A percentile compares a stretch with the other conserved stretches of the same genome.
Evolutionary conservation across 2,888 invertebrate genomes (phyloP).

Genomic region (Diabrotica balteata): DNA sequence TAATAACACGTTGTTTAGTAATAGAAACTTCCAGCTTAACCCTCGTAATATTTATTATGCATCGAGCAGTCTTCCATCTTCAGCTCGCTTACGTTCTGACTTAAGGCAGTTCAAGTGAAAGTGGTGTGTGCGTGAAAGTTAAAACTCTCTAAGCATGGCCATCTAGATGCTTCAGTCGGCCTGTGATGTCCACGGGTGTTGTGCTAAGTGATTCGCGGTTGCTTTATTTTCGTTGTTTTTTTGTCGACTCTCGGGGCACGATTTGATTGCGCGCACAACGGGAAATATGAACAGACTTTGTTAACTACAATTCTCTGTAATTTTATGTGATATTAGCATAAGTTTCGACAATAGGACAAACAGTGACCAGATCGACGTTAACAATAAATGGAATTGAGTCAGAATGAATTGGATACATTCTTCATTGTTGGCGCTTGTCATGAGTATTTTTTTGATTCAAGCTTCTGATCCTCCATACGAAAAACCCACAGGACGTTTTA

Average conservation of each 20-base stretch:
- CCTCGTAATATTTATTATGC: slow-evolving; percentile 22
- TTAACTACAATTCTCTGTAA: slow-evolving; percentile 9
- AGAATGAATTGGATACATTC: slow-evolving; percentile 60
- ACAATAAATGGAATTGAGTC: slow-evolving; percentile 30
- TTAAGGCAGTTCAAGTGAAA: slow-evolving; percentile 54
- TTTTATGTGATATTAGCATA: slow-evolving; percentile 30
- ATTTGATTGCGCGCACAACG: neutral
- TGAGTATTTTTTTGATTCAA: slow-evolving; percentile 59
- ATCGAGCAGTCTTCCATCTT: slow-evolving; percentile 25
- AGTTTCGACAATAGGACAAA: slow-evolving; percentile 6
- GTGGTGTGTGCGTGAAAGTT: slow-evolving; percentile 59
- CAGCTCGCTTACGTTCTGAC: slow-evolving; percentile 20
- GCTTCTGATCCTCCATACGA: slow-evolving; percentile 58
- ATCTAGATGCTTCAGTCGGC: slow-evolving; percentile 55
- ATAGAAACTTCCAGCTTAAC: too few relatives aligned
- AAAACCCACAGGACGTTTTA: slow-evolving; percentile 42
- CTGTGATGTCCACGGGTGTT: slow-evolving; percentile 57
- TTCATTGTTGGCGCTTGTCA: slow-evolving; percentile 56
- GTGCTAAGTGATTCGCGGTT: slow-evolving; percentile 52
- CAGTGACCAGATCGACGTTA: slow-evolving; percentile 16
- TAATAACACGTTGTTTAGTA: too few relatives aligned
- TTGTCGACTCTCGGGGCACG: slow-evolving; percentile 21
- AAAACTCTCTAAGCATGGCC: slow-evolving; percentile 57
- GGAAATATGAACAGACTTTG: slow-evolving; percentile 7
- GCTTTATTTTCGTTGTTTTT: slow-evolving; percentile 38